Evolutionary conservation across 1,140 invertebrate genomes (phyloP), one percentile per base, ranked within the genome.

Genomic region (Polypedilum vanderplanki): DNA sequence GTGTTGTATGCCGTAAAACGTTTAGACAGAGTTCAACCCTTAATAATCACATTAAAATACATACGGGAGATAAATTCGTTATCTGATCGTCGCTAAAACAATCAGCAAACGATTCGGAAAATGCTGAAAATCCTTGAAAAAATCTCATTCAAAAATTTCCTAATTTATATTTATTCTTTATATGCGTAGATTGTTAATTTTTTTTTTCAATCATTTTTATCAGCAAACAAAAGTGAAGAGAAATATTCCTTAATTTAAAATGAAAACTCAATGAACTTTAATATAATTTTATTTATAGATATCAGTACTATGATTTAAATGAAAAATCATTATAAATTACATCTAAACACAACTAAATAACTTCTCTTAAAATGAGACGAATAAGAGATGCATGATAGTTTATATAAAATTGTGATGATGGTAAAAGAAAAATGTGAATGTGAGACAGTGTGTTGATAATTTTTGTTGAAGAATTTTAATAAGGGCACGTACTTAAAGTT

Each of bases 31-130:
- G 79, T 64, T 82, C 80, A 74, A 83, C 81, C 73, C 79, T 83
- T 67, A 83, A 83, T 77, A 83, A 83, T 78, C 82, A 83, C 77
- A 82, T 83, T 79, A 83, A 83, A 78, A 83, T 83, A 46, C 82
- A 83, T 76, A 80, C 82, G 67, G 83, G 82, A 78, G 82, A 83
- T 77, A 83, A 82, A 77, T 81, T 82, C 75, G 65, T 70, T 70
- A 70, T 70, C 65, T 70, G 65, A 70, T 70, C 65, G 65, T 18
- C 65, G 65, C 65, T 70, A 22, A 70, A 70, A n/a, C n/a, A n/a
- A 70, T 7, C 20, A 5, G n/a, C 65, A 57, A 15, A 12, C 17
- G 65, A 70, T 22, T 17, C 17, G 17, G 17, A 70, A 5, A 70
- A 22, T 70, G 17, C 65, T 18, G 65, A 70, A 70, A 18, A 70